Conservation (phyloP, 2,113 vertebrate genomes). For the Cinclus cinclus region DNA sequence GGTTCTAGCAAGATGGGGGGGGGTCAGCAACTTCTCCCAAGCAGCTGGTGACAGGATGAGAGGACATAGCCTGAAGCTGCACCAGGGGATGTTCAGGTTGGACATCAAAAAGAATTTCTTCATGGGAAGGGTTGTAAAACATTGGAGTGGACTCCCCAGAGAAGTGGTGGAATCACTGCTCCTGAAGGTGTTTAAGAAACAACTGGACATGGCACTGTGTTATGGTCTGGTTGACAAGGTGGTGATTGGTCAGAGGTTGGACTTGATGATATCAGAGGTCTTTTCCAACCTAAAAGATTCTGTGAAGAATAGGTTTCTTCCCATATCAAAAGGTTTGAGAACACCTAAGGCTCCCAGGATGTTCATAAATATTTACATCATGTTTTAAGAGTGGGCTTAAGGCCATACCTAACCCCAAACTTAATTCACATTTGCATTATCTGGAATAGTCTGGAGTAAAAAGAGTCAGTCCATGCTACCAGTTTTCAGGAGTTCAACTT, state of each 20-base stretch:
- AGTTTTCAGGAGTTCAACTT: background rate
- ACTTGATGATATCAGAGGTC: background rate
- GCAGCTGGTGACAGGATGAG: background rate
- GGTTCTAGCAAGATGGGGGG: background rate
- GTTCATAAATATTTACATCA: background rate
- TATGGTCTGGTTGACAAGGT: background rate
- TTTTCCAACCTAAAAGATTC: background rate
- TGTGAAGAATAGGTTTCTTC: background rate
- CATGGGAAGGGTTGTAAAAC: background rate
- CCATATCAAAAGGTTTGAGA: background rate
- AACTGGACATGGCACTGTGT: background rate
- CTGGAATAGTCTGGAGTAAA: background rate
- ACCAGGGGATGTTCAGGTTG: background rate
- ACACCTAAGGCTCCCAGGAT: background rate
- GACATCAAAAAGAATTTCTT: background rate
- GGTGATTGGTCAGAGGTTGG: background rate
- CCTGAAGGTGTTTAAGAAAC: background rate
- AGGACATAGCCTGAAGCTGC: background rate
- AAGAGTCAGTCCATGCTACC: background rate
- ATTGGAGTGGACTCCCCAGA: background rate
- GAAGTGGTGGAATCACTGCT: background rate
- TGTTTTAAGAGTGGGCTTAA: background rate
- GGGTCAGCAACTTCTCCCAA: background rate
- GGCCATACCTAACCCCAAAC: background rate
- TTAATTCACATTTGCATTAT: background rate